These are phyloP conservation scores for Podarcis cretensis DNA, from an alignment of 2,113 vertebrate genomes.

Conservation along the genomic window DNA sequence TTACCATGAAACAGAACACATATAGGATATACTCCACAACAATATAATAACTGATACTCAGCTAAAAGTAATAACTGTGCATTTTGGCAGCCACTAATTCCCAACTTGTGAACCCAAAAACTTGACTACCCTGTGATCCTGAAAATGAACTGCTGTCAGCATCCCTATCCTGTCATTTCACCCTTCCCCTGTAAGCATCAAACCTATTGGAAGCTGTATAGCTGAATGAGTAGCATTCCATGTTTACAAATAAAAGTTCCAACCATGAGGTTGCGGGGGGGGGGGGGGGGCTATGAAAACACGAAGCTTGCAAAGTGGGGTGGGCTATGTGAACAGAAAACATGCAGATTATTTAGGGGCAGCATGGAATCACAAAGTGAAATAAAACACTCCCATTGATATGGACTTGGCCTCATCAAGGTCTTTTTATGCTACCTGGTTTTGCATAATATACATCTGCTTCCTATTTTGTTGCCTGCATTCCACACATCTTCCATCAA, in stretches of 20 bases:
- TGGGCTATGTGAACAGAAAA: neutral
- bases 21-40: neutral
- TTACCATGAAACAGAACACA: neutral
- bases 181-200: neutral
- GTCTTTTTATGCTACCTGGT: neutral
- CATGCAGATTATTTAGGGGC: neutral
- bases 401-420: neutral
- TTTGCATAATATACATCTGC: neutral
- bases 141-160: neutral
- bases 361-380: neutral
- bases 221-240: neutral
- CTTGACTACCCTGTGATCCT: neutral
- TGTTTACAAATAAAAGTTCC: neutral
- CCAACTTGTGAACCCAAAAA: neutral
- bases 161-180: too few species aligned
- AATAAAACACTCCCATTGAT: neutral
- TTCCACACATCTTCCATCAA: neutral
- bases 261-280: neutral
- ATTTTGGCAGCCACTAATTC: neutral
- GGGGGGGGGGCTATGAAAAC: neutral
- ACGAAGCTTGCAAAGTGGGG: neutral
- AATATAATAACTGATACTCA: neutral
- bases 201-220: neutral
- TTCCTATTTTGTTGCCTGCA: neutral
- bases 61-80: neutral